These are phyloP conservation scores for Helleia helle DNA, from an alignment of 2,888 invertebrate genomes.

Conservation along the genomic window DNA sequence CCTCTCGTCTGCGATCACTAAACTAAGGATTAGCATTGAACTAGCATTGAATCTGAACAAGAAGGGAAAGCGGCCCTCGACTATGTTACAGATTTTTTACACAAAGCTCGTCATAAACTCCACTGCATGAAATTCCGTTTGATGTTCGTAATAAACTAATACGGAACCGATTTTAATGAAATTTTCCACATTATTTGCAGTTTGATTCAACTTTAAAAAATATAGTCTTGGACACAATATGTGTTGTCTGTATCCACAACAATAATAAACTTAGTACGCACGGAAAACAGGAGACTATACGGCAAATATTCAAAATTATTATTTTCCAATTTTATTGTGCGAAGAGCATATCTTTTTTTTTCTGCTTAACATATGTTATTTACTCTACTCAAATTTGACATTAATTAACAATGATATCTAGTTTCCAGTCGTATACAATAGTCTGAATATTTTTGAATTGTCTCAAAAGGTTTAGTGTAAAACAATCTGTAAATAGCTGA, in stretches of 20 bases:
- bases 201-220: too few relatives aligned
- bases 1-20: neutral
- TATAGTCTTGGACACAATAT: too few relatives aligned
- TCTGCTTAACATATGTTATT: neutral
- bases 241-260: too few relatives aligned
- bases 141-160: too few relatives aligned
- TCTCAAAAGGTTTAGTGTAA: constrained; percentile 2
- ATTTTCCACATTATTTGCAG: too few relatives aligned
- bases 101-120: constrained; percentile 3
- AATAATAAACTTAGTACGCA: too few relatives aligned
- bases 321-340: too few relatives aligned
- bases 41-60: neutral
- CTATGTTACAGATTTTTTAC: constrained; percentile 4
- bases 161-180: too few relatives aligned
- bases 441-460: too few relatives aligned
- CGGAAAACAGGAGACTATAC: too few relatives aligned
- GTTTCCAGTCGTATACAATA: constrained; percentile 1
- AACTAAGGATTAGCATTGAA: constrained; percentile 13
- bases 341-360: neutral
- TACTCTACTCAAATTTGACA: neutral
- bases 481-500: neutral
- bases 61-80: neutral
- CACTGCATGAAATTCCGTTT: too few relatives aligned
- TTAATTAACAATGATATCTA: neutral
- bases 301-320: too few relatives aligned